Evolutionary conservation across 2,113 vertebrate genomes (phyloP).

Genomic region (Polyodon spathula): DNA sequence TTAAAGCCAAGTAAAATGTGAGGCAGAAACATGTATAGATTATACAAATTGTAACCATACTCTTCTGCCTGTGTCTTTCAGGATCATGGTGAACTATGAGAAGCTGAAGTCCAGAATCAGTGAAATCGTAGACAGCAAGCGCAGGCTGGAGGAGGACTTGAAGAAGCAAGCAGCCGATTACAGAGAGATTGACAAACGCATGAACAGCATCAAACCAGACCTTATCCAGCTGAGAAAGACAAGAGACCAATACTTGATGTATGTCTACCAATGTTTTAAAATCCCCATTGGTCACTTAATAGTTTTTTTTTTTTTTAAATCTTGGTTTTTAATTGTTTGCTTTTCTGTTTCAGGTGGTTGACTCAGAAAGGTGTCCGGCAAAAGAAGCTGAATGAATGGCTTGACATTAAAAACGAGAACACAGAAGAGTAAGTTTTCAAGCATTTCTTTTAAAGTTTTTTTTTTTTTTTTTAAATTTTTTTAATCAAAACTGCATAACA

Average conservation of each 20-base stretch:
- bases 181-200: constrained; percentile 92
- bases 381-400: constrained; percentile 95
- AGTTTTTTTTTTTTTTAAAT: too few relatives aligned
- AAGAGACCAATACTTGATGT: constrained; percentile 97
- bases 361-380: constrained; percentile 95
- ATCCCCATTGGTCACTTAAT: background rate
- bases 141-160: constrained; percentile 84
- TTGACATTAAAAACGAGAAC: constrained; percentile 87
- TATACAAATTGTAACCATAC: too few relatives aligned
- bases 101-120: constrained; percentile 95
- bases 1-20: too few relatives aligned
- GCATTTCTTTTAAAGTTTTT: background rate
- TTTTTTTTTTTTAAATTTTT: background rate
- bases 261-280: constrained; percentile 30
- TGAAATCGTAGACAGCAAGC: constrained; percentile 93
- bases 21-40: too few relatives aligned
- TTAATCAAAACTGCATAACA: too few relatives aligned
- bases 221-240: constrained; percentile 98
- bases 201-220: constrained; percentile 99
- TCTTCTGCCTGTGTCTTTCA: constrained; percentile 29
- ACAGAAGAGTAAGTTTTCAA: constrained; percentile 82
- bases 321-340: background rate
- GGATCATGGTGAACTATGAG: constrained; percentile 96
- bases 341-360: constrained; percentile 95
- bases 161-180: constrained; percentile 96